phyloP scores from a whole-genome alignment of 1,140 invertebrate genomes.

The Zaprionus africanus region DNA sequence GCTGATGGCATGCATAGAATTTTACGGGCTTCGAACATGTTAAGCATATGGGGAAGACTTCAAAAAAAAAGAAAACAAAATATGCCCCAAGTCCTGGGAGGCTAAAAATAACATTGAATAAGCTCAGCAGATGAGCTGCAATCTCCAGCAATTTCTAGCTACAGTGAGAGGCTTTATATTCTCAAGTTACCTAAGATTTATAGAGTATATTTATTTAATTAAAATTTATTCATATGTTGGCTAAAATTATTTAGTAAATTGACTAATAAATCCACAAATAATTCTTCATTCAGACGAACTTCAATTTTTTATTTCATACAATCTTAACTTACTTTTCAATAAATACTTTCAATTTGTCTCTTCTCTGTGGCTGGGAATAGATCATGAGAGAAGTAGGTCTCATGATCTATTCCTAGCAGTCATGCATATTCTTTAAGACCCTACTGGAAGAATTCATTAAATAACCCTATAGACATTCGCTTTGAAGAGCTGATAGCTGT shows the following conservation, averaged over 20 bases:
- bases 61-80: slow-evolving; percentile 5
- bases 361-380: not conserved
- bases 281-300: no score
- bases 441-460: not conserved
- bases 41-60: slow-evolving; percentile 22
- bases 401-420: not conserved
- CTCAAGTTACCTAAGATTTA: not conserved
- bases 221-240: not conserved
- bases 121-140: not conserved
- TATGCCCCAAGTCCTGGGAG: not conserved
- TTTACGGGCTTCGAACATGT: slow-evolving; percentile 22
- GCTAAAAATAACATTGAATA: slow-evolving; percentile 1
- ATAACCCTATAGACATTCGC: not conserved
- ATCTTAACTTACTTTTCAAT: no score
- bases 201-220: not conserved
- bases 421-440: not conserved
- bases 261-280: no score
- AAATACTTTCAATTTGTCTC: no score
- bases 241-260: not conserved
- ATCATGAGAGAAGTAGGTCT: no score
- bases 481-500: slow-evolving; percentile 16
- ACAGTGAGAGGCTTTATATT: not conserved
- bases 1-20: slow-evolving; percentile 38
- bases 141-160: not conserved
- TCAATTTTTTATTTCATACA: no score